Evolutionary conservation across 2,797 vertebrate genomes (phyloP).

Genomic region (Smutsia gigantea): DNA sequence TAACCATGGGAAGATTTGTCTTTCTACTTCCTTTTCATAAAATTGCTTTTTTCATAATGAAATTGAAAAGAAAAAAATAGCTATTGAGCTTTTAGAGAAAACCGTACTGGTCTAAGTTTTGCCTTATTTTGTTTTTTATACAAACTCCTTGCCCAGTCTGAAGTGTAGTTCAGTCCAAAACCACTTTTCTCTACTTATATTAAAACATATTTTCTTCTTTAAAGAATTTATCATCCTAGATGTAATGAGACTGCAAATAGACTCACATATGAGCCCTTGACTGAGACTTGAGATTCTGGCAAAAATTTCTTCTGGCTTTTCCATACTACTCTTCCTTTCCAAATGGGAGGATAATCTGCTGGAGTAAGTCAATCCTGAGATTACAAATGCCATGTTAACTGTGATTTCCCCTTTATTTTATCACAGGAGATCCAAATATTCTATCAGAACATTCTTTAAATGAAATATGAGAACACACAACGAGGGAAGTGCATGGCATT

Average conservation of each 20-base stretch:
- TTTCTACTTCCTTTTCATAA: slow-evolving; percentile 41
- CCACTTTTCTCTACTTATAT: background rate
- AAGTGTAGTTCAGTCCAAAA: background rate
- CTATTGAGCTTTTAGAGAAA: background rate
- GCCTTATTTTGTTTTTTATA: background rate
- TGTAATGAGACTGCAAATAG: background rate
- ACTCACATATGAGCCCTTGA: background rate
- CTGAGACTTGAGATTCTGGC: background rate
- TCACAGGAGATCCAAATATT: background rate
- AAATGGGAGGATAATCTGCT: background rate
- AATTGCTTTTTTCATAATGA: background rate
- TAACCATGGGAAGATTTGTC: background rate
- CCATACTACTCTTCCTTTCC: background rate
- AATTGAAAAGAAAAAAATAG: slow-evolving; percentile 32
- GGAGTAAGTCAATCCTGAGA: background rate
- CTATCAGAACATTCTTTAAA: background rate
- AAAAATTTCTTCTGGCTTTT: background rate
- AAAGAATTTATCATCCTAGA: background rate
- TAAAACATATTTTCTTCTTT: background rate
- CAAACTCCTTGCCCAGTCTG: background rate
- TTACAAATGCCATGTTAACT: background rate
- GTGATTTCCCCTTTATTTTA: background rate
- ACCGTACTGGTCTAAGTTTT: background rate
- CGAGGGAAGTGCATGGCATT: background rate
- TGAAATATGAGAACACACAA: background rate